phyloP scores from a whole-genome alignment of 2,797 vertebrate species.

The Trematomus bernacchii region DNA sequence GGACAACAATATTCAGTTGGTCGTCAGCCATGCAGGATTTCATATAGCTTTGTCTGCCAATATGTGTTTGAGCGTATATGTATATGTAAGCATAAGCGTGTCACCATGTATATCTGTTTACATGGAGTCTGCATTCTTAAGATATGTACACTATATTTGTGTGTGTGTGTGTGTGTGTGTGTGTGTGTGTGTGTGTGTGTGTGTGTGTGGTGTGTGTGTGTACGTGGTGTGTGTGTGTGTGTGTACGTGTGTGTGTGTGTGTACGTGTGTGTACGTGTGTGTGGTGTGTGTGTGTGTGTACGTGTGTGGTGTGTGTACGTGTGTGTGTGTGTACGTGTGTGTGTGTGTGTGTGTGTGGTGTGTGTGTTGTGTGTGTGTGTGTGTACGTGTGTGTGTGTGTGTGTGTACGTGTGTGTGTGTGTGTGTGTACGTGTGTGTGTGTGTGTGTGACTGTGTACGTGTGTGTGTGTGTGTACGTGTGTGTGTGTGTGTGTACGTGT shows the following conservation, averaged over 20 bases:
- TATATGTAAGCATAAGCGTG: not conserved
- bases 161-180: not conserved
- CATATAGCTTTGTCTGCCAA: not conserved
- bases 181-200: not conserved
- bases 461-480: not conserved
- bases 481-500: not conserved
- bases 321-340: not conserved
- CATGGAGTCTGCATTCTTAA: not conserved
- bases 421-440: not conserved
- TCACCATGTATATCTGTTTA: not conserved
- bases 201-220: not conserved
- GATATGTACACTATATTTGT: not conserved
- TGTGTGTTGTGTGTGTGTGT: too few relatives aligned
- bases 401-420: not conserved
- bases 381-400: not conserved
- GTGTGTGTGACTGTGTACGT: not conserved
- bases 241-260: not conserved
- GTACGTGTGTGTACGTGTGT: not conserved
- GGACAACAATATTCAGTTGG: constrained; percentile 22
- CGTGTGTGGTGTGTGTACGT: too few relatives aligned
- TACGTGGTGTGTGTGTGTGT: not conserved
- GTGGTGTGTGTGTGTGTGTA: not conserved
- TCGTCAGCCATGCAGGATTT: constrained; percentile 10
- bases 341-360: not conserved
- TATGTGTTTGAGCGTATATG: not conserved